Conservation (phyloP, 2,797 vertebrate species). For the Gallinago solitaria region DNA sequence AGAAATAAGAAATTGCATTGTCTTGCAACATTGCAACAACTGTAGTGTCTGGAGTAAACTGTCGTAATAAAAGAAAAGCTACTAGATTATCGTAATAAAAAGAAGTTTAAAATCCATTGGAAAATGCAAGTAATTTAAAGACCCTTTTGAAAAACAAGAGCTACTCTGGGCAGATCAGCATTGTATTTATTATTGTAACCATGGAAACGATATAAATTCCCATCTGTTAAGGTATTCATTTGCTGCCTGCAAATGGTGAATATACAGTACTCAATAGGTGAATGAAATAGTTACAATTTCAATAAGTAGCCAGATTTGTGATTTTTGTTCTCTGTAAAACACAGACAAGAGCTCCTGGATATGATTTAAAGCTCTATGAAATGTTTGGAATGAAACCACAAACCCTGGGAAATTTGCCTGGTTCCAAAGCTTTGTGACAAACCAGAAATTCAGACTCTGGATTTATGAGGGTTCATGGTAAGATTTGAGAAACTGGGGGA, state of each 20-base stretch:
- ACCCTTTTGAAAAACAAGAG: slow-evolving; percentile 38
- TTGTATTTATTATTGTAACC: slow-evolving; percentile 64
- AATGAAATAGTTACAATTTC: slow-evolving; percentile 44
- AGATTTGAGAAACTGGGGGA: not conserved
- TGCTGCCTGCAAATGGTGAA: slow-evolving; percentile 48
- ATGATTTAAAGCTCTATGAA: not conserved
- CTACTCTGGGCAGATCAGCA: slow-evolving; percentile 27
- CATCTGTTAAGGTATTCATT: slow-evolving; percentile 55
- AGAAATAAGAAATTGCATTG: not conserved
- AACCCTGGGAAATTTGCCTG: slow-evolving; percentile 4
- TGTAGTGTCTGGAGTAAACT: not conserved
- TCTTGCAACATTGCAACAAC: not conserved
- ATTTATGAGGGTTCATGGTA: not conserved
- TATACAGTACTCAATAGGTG: slow-evolving; percentile 24
- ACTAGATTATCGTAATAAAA: not conserved
- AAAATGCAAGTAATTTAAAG: slow-evolving; percentile 48
- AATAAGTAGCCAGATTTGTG: slow-evolving; percentile 4
- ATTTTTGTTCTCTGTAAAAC: slow-evolving; percentile 12
- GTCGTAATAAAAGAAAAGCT: not conserved
- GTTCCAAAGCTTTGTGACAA: not conserved
- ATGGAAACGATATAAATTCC: slow-evolving; percentile 67
- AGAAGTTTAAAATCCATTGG: slow-evolving; percentile 6
- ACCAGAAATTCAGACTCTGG: not conserved
- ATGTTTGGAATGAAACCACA: slow-evolving; percentile 34
- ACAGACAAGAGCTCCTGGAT: not conserved